Conservation (phyloP, 2,797 vertebrate species). For the Phrynocephalus forsythii region DNA sequence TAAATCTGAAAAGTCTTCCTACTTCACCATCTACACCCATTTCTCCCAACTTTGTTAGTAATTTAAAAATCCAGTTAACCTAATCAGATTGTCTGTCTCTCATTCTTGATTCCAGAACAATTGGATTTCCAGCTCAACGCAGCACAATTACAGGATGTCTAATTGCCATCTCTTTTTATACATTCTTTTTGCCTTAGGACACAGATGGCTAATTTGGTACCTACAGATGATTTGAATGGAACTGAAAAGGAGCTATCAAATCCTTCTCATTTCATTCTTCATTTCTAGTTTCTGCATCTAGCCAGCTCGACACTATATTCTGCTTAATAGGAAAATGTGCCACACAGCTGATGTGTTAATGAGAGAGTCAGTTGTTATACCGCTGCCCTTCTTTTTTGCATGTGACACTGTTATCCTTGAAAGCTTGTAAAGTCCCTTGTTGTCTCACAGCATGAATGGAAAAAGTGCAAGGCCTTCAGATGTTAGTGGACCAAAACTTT, state of each 20-base stretch:
- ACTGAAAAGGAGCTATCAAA: slow-evolving; percentile 60
- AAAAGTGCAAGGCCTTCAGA: too few relatives aligned
- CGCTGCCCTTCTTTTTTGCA: neutral
- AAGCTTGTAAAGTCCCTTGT: neutral
- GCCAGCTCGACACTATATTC: slow-evolving; percentile 40
- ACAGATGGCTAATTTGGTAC: slow-evolving; percentile 62
- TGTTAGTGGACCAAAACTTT: too few relatives aligned
- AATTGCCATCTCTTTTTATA: slow-evolving; percentile 71
- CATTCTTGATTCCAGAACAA: slow-evolving; percentile 67
- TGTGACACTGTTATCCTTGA: neutral
- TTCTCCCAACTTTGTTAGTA: neutral
- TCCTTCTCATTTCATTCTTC: slow-evolving; percentile 55
- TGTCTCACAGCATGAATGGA: neutral
- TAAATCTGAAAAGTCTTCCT: neutral
- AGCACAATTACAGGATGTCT: slow-evolving; percentile 63
- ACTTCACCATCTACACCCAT: neutral
- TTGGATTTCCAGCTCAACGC: slow-evolving; percentile 75
- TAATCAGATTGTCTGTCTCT: slow-evolving; percentile 68
- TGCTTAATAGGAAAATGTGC: slow-evolving; percentile 25
- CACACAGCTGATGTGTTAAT: slow-evolving; percentile 15
- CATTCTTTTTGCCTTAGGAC: slow-evolving; percentile 63
- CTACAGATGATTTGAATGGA: slow-evolving; percentile 61
- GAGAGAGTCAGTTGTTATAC: neutral
- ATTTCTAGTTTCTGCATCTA: slow-evolving; percentile 44
- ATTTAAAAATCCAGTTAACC: slow-evolving; percentile 46